Base-by-base conservation (phyloP, 2,888 invertebrate genomes). In the Lydus trimaculatus region DNA sequence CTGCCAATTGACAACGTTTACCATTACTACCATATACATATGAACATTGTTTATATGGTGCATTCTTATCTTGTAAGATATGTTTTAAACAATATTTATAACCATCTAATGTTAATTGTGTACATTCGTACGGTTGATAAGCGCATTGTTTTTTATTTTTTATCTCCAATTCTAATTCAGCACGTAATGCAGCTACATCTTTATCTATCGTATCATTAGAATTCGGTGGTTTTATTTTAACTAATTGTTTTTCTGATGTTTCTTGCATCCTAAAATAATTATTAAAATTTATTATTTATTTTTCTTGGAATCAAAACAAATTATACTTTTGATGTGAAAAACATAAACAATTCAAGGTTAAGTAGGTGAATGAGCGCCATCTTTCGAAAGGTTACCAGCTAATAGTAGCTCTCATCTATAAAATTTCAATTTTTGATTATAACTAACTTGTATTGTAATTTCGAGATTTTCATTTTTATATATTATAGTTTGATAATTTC, bases 21-120 rank as follows among this genome's bases (percentile, higher is more conserved):
- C 91, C 92, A 71, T 90, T 93, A 63, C 88, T 89, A 31, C 89
- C 77, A 83, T 89, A 89, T 73, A 92, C 87, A 82, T 90, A 92
- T 0, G 89, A 87, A 82, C 98, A 98, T 75, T 93, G 94, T 71
- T 90, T 91, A 83, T 91, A 98, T 0, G 96, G 96, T 0, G 97
- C 95, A 13, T 86, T 88, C 7, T 92, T 89, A 83, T 98, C 97
- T 76, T 92, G 90, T 62, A 97, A 85, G 72, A 97, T 94, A 79
- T 98, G 98, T 4, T 91, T 88, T 5, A 90, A 87, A 81, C 97
- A 98, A 84, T 91, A 94, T 70, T 90, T 89, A 72, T 92, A 91
- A 0, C 92, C 92, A 9, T 92, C 89, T 0, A 96, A 82, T 58
- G 91, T 89, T 0, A 90, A 88, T 31, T 91, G 88, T 0, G 88